phyloP scores from a whole-genome alignment of 2,797 vertebrate species.

The Pelobates cultripes region DNA sequence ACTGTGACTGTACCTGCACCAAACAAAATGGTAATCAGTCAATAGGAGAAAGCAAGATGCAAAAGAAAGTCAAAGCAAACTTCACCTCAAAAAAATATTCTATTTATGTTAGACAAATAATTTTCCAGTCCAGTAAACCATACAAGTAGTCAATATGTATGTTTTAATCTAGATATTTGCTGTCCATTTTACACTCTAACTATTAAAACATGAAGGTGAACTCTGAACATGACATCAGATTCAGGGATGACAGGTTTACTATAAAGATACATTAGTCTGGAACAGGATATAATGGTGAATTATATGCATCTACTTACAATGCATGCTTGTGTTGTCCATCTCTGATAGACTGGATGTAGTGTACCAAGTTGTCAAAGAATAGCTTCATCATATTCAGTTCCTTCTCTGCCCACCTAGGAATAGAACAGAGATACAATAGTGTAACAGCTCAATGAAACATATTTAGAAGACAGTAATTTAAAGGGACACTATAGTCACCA shows the following conservation, averaged over 20 bases:
- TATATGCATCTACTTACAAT: constrained; percentile 79
- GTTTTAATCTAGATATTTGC: too few relatives aligned
- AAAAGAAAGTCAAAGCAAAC: not conserved
- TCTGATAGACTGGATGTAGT: constrained; percentile 94
- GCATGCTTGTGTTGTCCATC: constrained; percentile 92
- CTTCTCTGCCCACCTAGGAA: constrained; percentile 96
- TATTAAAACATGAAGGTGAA: too few relatives aligned
- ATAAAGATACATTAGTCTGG: too few relatives aligned
- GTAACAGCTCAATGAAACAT: not conserved
- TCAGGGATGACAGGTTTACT: too few relatives aligned
- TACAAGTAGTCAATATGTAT: too few relatives aligned
- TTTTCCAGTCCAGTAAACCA: too few relatives aligned
- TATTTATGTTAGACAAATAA: too few relatives aligned
- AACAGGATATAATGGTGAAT: too few relatives aligned
- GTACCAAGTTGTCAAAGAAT: constrained; percentile 96
- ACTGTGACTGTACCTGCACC: constrained; percentile 91
- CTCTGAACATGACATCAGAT: too few relatives aligned
- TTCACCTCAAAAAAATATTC: too few relatives aligned
- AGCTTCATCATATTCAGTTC: constrained; percentile 99
- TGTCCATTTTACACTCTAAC: too few relatives aligned
- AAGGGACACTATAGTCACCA: too few relatives aligned
- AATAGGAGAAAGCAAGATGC: not conserved
- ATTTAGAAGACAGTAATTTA: not conserved
- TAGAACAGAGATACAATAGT: not conserved
- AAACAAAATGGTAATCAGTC: not conserved